Percentiles rank a stretch among this genome's conserved stretches.
phyloP scores from a whole-genome alignment of 1,140 invertebrate species.

The Tetragnatha versicolor region DNA sequence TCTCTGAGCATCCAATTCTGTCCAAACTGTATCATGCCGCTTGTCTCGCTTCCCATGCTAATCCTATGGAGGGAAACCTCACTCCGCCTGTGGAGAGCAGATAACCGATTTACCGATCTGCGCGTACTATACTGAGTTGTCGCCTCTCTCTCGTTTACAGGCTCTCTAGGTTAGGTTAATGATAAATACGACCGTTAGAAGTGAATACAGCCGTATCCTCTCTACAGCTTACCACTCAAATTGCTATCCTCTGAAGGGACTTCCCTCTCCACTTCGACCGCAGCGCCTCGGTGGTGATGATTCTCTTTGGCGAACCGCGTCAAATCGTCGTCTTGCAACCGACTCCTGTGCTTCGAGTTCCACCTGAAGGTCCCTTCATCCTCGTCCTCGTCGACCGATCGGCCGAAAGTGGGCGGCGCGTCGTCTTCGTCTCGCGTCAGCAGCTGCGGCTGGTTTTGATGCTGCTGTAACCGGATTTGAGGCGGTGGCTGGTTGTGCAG shows the following conservation, averaged over 20 bases:
- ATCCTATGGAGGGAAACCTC: too few relatives aligned
- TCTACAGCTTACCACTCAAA: constrained; percentile 16
- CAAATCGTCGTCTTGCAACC: constrained; percentile 13
- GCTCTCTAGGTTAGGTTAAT: too few relatives aligned
- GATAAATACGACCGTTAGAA: too few relatives aligned
- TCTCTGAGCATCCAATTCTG: too few relatives aligned
- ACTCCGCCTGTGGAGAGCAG: too few relatives aligned
- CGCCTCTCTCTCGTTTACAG: too few relatives aligned
- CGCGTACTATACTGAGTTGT: too few relatives aligned
- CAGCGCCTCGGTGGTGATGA: neutral
- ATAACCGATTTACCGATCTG: too few relatives aligned
- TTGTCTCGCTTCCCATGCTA: too few relatives aligned
- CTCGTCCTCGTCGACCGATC: constrained; percentile 55
- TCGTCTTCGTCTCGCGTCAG: constrained; percentile 27
- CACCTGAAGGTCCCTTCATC: constrained; percentile 61
- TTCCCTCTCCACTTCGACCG: neutral
- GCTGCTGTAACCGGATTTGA: neutral
- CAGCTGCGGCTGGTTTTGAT: neutral
- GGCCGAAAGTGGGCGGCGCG: neutral
- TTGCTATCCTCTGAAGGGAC: constrained; percentile 1
- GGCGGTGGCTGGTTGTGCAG: neutral
- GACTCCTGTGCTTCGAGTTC: constrained; percentile 26
- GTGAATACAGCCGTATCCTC: neutral
- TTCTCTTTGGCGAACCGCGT: constrained; percentile 19
- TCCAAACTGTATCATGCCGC: too few relatives aligned